Conservation (phyloP, 2,113 vertebrate species). For the Podiceps cristatus region DNA sequence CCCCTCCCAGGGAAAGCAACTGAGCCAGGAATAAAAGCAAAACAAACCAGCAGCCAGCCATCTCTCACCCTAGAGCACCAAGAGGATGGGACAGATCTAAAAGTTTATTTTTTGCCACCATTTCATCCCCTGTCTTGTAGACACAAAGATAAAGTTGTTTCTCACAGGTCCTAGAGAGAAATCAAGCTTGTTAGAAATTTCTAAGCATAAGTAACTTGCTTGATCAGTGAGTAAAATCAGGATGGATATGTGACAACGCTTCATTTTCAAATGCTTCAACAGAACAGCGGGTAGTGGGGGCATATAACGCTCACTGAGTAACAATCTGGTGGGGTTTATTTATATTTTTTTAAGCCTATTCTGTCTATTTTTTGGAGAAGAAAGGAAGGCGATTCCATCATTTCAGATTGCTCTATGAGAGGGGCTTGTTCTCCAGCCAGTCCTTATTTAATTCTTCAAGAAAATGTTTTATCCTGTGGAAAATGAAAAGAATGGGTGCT, state of each 20-base stretch:
- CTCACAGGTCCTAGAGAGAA: neutral
- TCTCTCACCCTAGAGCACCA: neutral
- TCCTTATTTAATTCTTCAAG: neutral
- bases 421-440: neutral
- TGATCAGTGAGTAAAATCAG: neutral
- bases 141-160: neutral
- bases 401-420: neutral
- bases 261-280: neutral
- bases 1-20: neutral
- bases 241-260: neutral
- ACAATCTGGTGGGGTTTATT: neutral
- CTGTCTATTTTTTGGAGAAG: neutral
- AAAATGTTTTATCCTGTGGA: neutral
- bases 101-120: neutral
- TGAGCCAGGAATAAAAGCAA: neutral
- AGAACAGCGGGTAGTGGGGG: neutral
- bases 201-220: neutral
- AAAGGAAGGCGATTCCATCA: rapidly evolving
- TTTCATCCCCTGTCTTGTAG: neutral
- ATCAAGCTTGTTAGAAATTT: neutral
- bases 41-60: neutral
- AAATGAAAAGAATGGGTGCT: neutral
- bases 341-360: neutral
- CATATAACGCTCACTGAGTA: neutral
- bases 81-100: neutral